Percentiles rank a stretch among this genome's conserved stretches.
These are phyloP conservation scores for Phocoena phocoena DNA, from an alignment of 2,113 vertebrate species.

Conservation along the genomic window DNA sequence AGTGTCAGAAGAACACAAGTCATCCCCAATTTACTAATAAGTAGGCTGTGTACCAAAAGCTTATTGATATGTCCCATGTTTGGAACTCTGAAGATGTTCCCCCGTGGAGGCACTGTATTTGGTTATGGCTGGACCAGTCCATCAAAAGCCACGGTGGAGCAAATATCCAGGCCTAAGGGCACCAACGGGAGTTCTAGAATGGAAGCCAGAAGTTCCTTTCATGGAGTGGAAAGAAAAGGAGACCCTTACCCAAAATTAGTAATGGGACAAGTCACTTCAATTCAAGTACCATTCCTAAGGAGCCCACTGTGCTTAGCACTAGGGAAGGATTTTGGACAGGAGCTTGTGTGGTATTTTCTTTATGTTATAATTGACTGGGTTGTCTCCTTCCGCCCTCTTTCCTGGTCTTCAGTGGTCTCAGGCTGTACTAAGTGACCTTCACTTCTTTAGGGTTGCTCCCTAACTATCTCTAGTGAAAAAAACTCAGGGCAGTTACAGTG, in stretches of 20 bases:
- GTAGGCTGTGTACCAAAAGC: neutral
- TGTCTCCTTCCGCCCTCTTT: neutral
- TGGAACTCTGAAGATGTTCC: neutral
- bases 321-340: neutral
- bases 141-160: neutral
- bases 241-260: neutral
- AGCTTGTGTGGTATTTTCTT: neutral
- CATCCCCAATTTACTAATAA: slow-evolving; percentile 4
- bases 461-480: neutral
- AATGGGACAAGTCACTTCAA: neutral
- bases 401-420: neutral
- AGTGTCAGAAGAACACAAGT: slow-evolving; percentile 33
- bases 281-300: neutral
- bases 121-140: neutral
- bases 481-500: neutral
- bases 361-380: neutral
- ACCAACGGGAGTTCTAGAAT: neutral
- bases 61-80: neutral
- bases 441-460: neutral
- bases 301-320: neutral
- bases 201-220: neutral
- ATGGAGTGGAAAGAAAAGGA: neutral
- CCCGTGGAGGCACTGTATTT: neutral
- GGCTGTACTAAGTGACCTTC: neutral
- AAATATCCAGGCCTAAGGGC: neutral